Percentiles rank a stretch among this genome's conserved stretches.
phyloP scores from a whole-genome alignment of 2,113 vertebrate genomes.

The Craseonycteris thonglongyai region DNA sequence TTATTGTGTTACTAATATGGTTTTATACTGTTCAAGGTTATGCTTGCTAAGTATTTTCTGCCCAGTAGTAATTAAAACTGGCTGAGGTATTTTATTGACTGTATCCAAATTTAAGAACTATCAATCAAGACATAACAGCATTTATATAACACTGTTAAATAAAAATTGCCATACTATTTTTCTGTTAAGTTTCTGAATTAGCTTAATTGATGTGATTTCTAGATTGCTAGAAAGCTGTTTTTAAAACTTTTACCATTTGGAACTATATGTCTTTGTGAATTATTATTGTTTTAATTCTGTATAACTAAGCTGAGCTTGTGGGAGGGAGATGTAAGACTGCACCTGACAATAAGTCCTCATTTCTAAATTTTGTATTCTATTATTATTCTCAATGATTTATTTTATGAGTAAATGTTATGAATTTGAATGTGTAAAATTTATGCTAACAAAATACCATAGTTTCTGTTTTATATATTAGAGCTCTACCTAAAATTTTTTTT shows the following conservation, averaged over 20 bases:
- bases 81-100: neutral
- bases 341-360: fast-evolving
- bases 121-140: neutral
- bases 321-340: fast-evolving
- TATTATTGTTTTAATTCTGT: neutral
- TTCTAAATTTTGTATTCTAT: neutral
- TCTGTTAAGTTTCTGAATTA: neutral
- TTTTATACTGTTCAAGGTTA: neutral
- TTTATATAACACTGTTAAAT: neutral
- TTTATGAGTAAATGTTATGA: neutral
- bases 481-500: neutral
- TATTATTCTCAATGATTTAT: neutral
- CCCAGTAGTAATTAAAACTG: neutral
- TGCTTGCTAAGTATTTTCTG: neutral
- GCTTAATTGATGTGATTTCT: neutral
- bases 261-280: neutral
- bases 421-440: neutral
- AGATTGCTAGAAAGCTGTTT: neutral
- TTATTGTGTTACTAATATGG: neutral
- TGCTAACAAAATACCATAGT: neutral
- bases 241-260: neutral
- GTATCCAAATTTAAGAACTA: neutral
- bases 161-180: neutral
- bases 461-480: neutral
- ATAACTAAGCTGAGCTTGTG: neutral